Conservation (phyloP, 2,113 vertebrate genomes). For the Pterophyllum scalare region DNA sequence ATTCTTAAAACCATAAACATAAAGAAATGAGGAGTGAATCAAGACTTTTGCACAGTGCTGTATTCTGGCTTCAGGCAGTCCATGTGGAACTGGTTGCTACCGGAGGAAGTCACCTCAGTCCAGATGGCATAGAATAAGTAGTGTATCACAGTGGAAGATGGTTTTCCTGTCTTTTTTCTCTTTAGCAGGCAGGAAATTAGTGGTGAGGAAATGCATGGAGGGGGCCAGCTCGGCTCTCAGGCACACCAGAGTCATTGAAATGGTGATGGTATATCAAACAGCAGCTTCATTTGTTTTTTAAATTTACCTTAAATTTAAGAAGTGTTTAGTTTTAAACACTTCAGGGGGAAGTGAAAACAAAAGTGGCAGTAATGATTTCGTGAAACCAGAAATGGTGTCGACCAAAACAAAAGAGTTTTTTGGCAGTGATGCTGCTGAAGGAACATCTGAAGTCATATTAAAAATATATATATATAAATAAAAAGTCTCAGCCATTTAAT, state of each 20-base stretch:
- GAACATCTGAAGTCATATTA: slow-evolving; percentile 12
- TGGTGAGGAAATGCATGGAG: slow-evolving; percentile 7
- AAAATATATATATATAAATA: neutral
- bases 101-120: neutral
- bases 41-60: neutral
- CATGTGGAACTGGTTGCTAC: neutral
- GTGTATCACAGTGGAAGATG: neutral
- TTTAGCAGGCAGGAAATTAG: slow-evolving; percentile 31
- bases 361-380: neutral
- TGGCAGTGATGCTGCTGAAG: neutral
- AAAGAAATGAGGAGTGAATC: neutral
- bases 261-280: neutral
- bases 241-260: neutral
- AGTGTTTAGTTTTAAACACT: neutral
- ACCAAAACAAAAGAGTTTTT: neutral
- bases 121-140: slow-evolving; percentile 12
- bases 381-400: slow-evolving; percentile 25
- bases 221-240: neutral
- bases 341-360: neutral
- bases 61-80: neutral
- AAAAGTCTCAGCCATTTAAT: neutral
- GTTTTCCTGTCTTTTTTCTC: slow-evolving; percentile 32
- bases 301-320: neutral
- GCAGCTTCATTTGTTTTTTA: neutral
- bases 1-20: neutral